Base-by-base conservation (phyloP, 2,113 vertebrate genomes). In the Datnioides undecimradiatus region DNA sequence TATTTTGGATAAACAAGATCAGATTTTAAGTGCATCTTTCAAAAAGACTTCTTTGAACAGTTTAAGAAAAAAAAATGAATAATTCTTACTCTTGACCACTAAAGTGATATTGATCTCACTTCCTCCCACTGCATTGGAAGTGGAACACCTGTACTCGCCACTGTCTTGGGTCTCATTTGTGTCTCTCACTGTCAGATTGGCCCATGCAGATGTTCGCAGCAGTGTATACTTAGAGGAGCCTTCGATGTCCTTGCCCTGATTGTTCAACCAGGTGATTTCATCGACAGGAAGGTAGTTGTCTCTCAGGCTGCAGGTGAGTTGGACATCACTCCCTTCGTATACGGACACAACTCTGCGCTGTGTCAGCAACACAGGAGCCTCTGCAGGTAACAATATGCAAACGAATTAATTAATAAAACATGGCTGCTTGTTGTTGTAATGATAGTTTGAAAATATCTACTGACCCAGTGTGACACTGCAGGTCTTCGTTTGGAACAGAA, bases 381-480 rank as follows among this genome's bases (percentile, higher is more conserved):
- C 98, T 98, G 21, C 0, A 40, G 49, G 40, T 43, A n/a, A n/a
- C n/a, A 67, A 73, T 8, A 45, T 5, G 41, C 27, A 6, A 31
- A 27, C 23, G 0, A 40, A 4, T 73, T 8, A 2, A 25, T 34
- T 1, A 52, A 77, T 7, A 10, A 69, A 36, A 1, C 12, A 14
- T 6, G 12, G 12, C 3, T 60, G 12, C 3, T 54, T 1, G 58
- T 66, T 60, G 6, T 10, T 54, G 4, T 13, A 1, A 43, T 19
- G 4, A 38, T 34, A 46, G 23, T 49, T 13, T 41, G 8, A 43
- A 0, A 4, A 25, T 58, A 54, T 52, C 11, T 45, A 3, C 95
- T 95, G 85, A 97, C 97, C 96, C 57, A 98, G 91, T 9, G 73
- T 94, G 40, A 98, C n/a, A 21, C 8, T 72, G 89, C 98, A 98